Conservation (phyloP, 2,113 vertebrate species). For the Pao palembangensis region DNA sequence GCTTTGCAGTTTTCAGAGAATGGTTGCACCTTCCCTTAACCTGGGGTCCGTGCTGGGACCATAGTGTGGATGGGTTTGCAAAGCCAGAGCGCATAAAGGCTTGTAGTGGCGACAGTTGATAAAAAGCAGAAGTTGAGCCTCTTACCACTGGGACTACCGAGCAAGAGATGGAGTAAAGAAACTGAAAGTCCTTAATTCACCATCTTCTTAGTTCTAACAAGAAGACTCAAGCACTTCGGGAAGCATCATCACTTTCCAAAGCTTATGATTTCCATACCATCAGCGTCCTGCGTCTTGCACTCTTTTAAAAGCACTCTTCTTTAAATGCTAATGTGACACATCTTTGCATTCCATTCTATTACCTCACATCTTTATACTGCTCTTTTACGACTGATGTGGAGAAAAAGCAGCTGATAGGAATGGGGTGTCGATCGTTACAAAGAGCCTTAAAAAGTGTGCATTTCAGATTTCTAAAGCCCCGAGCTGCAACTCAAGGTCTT, state of each 20-base stretch:
- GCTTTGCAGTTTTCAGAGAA: slow-evolving; percentile 46
- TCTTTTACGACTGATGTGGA: slow-evolving; percentile 12
- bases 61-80: too few species aligned
- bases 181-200: slow-evolving; percentile 16
- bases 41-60: slow-evolving; percentile 32
- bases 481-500: slow-evolving; percentile 20
- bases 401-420: slow-evolving; percentile 10
- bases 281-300: slow-evolving; percentile 22
- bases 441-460: slow-evolving; percentile 24
- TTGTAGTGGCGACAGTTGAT: slow-evolving; percentile 11
- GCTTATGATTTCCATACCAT: slow-evolving; percentile 7
- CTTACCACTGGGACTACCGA: slow-evolving; percentile 27
- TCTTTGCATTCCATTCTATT: slow-evolving; percentile 25
- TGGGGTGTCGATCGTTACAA: slow-evolving; percentile 25
- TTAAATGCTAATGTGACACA: slow-evolving; percentile 14
- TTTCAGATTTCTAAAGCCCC: slow-evolving; percentile 22
- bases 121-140: slow-evolving; percentile 52
- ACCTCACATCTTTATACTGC: slow-evolving; percentile 22
- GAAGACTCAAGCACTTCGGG: slow-evolving; percentile 25
- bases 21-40: slow-evolving; percentile 56
- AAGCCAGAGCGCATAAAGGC: slow-evolving; percentile 10
- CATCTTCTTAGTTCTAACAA: slow-evolving; percentile 20
- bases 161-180: background rate
- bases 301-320: slow-evolving; percentile 21
- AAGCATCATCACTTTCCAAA: slow-evolving; percentile 13